phyloP scores from a whole-genome alignment of 2,113 vertebrate species.

The Brienomyrus longianalis region DNA sequence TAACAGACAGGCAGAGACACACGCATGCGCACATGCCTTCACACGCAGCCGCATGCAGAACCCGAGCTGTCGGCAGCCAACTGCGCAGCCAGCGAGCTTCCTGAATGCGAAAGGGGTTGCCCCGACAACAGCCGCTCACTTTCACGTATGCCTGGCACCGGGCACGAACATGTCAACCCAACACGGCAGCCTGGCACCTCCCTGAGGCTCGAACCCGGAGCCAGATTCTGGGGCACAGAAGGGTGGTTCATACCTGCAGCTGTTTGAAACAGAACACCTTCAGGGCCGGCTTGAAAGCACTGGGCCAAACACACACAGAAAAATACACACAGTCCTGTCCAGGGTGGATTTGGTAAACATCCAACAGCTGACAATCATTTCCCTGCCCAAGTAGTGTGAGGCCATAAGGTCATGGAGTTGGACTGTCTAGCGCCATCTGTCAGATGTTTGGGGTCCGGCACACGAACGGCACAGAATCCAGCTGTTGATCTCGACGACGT shows the following conservation, averaged over 20 bases:
- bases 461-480: neutral
- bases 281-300: neutral
- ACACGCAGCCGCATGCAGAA: neutral
- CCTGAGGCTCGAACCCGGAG: neutral
- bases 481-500: neutral
- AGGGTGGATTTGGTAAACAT: neutral
- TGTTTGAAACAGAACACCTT: neutral
- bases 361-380: neutral
- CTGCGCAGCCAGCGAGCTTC: neutral
- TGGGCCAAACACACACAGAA: neutral
- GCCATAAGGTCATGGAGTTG: neutral
- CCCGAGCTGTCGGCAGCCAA: neutral
- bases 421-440: neutral
- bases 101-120: neutral
- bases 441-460: neutral
- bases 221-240: neutral
- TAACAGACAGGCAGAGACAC: neutral
- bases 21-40: neutral
- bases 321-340: neutral
- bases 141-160: neutral
- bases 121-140: neutral
- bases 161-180: neutral
- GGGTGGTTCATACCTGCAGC: neutral
- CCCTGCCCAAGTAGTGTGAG: neutral
- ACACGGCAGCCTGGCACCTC: neutral